phyloP scores from a whole-genome alignment of 2,797 vertebrate species.

The Lagorchestes hirsutus region DNA sequence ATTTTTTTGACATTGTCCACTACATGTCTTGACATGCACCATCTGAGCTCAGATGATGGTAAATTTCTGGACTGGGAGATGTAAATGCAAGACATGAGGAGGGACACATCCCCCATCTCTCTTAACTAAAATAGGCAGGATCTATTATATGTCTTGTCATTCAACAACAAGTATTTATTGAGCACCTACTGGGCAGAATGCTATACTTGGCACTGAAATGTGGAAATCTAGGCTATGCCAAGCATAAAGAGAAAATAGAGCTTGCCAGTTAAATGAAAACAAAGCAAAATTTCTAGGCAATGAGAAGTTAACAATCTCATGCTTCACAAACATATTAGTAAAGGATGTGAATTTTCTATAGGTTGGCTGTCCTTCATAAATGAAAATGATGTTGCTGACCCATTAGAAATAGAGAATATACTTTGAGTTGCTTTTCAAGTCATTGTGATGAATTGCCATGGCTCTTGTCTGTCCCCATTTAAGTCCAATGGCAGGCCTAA shows the following conservation, averaged over 20 bases:
- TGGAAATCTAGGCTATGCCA: not conserved
- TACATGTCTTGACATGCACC: not conserved
- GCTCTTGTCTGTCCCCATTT: not conserved
- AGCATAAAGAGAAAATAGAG: not conserved
- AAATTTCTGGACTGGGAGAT: not conserved
- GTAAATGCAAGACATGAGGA: not conserved
- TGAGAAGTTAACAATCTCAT: not conserved
- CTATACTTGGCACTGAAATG: not conserved
- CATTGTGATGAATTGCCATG: not conserved
- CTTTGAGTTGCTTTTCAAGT: not conserved
- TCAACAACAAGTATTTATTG: not conserved
- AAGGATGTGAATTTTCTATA: not conserved
- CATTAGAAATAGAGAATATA: not conserved
- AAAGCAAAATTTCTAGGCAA: not conserved
- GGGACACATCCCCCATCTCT: not conserved
- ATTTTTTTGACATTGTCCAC: not conserved
- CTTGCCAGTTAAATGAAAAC: not conserved
- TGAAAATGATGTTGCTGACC: slow-evolving; percentile 1
- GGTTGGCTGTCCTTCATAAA: not conserved
- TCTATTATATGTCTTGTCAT: slow-evolving; percentile 2
- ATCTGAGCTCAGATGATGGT: not conserved
- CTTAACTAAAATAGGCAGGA: not conserved
- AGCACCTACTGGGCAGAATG: not conserved
- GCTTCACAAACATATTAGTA: not conserved
- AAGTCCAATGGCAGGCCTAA: not conserved